Evolutionary conservation across 2,888 invertebrate species (phyloP).

Genomic region (Diarsia mendica): DNA sequence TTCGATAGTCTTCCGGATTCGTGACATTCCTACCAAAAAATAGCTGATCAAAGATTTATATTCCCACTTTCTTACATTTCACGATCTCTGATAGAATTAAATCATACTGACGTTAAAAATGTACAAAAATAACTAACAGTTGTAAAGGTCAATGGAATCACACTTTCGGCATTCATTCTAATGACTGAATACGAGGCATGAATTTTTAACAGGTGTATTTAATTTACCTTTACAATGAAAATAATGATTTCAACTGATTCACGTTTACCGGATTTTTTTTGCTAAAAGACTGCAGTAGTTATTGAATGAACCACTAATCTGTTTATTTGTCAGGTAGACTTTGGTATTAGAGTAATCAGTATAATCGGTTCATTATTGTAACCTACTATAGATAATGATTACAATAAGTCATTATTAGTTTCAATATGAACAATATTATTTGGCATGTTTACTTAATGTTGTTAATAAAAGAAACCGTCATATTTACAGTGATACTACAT

Average conservation of each 20-base stretch:
- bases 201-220: conserved; percentile 48
- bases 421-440: not conserved
- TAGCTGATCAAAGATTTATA: conserved; percentile 19
- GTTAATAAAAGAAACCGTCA: no score
- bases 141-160: conserved; percentile 44
- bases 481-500: conserved; percentile 3
- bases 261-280: not conserved
- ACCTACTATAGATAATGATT: not conserved
- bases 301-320: not conserved
- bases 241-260: conserved; percentile 2
- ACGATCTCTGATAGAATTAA: conserved; percentile 13
- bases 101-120: conserved; percentile 35
- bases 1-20: conserved; percentile 31
- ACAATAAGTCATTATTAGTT: not conserved
- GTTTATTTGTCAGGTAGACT: no score
- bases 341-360: no score
- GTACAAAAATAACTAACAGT: conserved; percentile 32
- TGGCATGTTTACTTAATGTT: no score
- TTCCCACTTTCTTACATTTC: conserved; percentile 5
- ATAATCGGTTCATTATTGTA: no score
- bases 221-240: conserved; percentile 16
- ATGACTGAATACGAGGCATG: conserved; percentile 44
- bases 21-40: conserved; percentile 24
- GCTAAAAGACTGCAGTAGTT: not conserved
- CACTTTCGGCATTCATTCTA: conserved; percentile 34